Evolutionary conservation across 2,113 vertebrate genomes (phyloP).

Genomic region (sheep (Ovis aries)): DNA sequence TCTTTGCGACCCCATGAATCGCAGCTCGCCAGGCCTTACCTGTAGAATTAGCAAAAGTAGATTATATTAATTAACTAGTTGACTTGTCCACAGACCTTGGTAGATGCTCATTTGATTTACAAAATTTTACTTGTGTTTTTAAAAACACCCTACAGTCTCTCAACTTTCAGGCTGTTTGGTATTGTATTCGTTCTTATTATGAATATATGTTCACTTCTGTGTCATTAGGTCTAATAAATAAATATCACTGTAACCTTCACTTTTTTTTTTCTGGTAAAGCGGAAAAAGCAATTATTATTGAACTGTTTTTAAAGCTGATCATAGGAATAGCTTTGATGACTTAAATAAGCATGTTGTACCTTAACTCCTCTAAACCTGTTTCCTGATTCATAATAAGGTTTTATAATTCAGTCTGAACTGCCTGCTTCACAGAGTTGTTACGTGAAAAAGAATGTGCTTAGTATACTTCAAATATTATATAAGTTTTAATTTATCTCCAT

Average conservation of each 20-base stretch:
- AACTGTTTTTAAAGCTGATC: neutral
- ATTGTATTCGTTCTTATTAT: neutral
- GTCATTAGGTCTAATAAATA: neutral
- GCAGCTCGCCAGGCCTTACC: neutral
- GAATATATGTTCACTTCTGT: neutral
- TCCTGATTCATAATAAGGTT: neutral
- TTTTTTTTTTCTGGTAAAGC: neutral
- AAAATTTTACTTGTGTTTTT: neutral
- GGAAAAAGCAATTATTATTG: neutral
- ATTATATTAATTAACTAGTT: neutral
- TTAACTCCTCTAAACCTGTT: neutral
- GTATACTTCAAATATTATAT: neutral
- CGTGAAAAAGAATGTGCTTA: neutral
- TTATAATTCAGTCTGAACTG: neutral
- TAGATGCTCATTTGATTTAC: neutral
- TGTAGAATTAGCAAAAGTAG: neutral
- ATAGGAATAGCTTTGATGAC: neutral
- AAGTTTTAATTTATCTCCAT: neutral
- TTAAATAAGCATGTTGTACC: neutral
- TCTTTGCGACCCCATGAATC: too few species aligned
- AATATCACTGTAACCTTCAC: neutral
- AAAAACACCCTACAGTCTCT: neutral
- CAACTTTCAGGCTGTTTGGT: neutral
- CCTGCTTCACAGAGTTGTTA: neutral
- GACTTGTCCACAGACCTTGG: neutral